Evolutionary conservation across 1,140 invertebrate genomes (phyloP).

Genomic region (Zaprionus tsacasi): DNA sequence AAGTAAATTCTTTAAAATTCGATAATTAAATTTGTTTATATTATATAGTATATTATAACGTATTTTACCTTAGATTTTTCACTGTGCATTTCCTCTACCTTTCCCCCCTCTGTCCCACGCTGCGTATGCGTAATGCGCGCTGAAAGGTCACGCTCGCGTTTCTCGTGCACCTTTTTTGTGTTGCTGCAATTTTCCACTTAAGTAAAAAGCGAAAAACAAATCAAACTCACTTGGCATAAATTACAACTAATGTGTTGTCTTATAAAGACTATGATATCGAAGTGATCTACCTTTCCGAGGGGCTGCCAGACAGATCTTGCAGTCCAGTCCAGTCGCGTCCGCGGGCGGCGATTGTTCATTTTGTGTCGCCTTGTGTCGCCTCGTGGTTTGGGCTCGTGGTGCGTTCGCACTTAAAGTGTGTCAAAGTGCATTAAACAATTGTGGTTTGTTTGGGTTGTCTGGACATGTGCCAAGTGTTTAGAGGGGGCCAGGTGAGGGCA

Average conservation of each 20-base stretch:
- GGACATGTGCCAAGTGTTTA: conserved; percentile 15
- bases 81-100: not conserved
- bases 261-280: conserved; percentile 4
- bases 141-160: not conserved
- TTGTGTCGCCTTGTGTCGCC: conserved; percentile 32
- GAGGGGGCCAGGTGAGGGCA: not conserved
- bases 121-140: conserved; percentile 33
- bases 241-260: conserved; percentile 20
- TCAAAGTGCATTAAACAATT: conserved; percentile 80
- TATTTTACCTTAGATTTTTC: not conserved
- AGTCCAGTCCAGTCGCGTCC: not conserved
- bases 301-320: too few species aligned
- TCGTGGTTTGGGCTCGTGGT: conserved; percentile 27
- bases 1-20: too few species aligned
- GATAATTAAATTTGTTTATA: too few species aligned
- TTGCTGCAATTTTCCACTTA: conserved; percentile 42
- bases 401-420: conserved; percentile 67
- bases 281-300: too few species aligned
- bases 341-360: conserved; percentile 23
- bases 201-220: conserved; percentile 26
- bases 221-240: conserved; percentile 36
- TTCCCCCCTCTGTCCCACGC: not conserved
- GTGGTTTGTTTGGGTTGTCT: conserved; percentile 56
- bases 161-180: not conserved
- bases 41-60: too few species aligned